These are phyloP conservation scores for Eustalomyia histrio DNA, from an alignment of 2,888 invertebrate genomes.

Conservation along the genomic window DNA sequence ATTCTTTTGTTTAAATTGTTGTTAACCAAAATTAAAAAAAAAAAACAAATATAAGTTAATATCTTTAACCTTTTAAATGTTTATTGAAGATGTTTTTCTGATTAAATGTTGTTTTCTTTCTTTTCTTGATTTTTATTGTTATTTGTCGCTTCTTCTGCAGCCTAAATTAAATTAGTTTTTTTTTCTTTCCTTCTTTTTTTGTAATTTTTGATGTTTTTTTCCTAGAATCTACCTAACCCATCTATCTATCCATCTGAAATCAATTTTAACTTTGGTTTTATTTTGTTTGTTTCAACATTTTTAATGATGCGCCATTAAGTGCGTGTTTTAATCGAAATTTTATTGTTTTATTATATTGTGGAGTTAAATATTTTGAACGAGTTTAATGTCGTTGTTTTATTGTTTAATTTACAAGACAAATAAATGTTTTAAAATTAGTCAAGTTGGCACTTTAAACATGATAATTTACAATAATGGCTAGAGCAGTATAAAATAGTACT, in stretches of 20 bases:
- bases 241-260: slow-evolving; percentile 33
- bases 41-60: slow-evolving; percentile 24
- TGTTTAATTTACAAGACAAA: slow-evolving; percentile 33
- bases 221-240: slow-evolving; percentile 48
- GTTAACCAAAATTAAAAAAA: too few relatives aligned
- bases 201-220: slow-evolving; percentile 56
- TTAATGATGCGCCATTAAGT: slow-evolving; percentile 52
- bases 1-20: background rate
- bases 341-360: slow-evolving; percentile 45
- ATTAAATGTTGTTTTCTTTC: slow-evolving; percentile 36
- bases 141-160: slow-evolving; percentile 21
- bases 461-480: background rate
- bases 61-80: slow-evolving; percentile 52
- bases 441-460: slow-evolving; percentile 43
- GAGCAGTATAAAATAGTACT: background rate
- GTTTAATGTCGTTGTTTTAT: slow-evolving; percentile 40
- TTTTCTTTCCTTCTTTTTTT: background rate
- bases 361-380: slow-evolving; percentile 23
- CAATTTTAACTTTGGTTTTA: slow-evolving; percentile 23
- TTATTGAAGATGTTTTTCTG: slow-evolving; percentile 49
- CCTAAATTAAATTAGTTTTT: slow-evolving; percentile 46
- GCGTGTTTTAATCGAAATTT: slow-evolving; percentile 55
- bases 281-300: background rate
- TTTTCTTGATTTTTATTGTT: slow-evolving; percentile 22
- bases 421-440: slow-evolving; percentile 36